Evolutionary conservation across 1,140 invertebrate species (phyloP).

Genomic region (Ceratosolen solmsi): DNA sequence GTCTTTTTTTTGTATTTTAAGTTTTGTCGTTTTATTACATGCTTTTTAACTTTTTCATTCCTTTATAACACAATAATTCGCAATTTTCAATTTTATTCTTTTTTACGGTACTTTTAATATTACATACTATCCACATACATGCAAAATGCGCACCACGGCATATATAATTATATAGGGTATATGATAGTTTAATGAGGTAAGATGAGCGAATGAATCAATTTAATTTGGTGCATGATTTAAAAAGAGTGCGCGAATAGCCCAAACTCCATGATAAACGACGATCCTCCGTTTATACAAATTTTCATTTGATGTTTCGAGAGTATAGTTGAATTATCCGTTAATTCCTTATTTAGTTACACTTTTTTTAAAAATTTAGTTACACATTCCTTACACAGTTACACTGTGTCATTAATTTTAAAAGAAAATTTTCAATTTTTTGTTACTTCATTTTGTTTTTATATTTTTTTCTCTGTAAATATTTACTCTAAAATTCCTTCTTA

Average conservation of each 20-base stretch:
- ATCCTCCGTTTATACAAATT: too few relatives aligned
- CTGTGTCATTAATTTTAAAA: too few relatives aligned
- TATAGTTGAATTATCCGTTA: too few relatives aligned
- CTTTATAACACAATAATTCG: constrained; percentile 50
- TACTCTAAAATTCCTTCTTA: too few relatives aligned
- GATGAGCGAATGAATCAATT: constrained; percentile 64
- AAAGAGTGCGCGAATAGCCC: constrained; percentile 66
- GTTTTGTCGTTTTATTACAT: constrained; percentile 46
- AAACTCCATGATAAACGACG: constrained; percentile 54
- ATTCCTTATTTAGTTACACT: too few relatives aligned
- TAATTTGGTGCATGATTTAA: constrained; percentile 68
- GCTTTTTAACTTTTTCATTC: constrained; percentile 54
- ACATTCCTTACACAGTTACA: too few relatives aligned
- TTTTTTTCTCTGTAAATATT: too few relatives aligned
- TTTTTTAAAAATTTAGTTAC: too few relatives aligned
- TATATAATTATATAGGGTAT: constrained; percentile 55
- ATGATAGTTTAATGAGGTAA: constrained; percentile 62
- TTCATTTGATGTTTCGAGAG: too few relatives aligned
- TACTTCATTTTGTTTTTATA: too few relatives aligned
- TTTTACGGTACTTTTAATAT: constrained; percentile 50
- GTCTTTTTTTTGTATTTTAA: constrained; percentile 4
- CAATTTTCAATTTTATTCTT: constrained; percentile 46
- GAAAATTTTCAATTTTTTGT: too few relatives aligned
- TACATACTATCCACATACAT: constrained; percentile 66
- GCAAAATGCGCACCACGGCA: constrained; percentile 61